Evolutionary conservation across 2,113 vertebrate species (phyloP).

Genomic region (Mus spicilegus): DNA sequence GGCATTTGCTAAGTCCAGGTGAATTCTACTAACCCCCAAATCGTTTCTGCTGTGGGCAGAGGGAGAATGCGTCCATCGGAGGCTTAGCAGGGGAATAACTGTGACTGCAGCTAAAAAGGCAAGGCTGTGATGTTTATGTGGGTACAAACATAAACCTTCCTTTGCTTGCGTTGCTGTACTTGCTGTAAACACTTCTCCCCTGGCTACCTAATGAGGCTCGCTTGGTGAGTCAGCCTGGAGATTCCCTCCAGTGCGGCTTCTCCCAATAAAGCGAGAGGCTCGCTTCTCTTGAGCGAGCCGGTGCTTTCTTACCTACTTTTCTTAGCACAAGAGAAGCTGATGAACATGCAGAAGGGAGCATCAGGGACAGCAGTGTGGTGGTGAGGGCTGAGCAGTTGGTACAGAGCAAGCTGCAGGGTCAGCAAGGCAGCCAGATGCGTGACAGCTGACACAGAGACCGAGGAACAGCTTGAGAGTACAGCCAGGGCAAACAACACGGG

Average conservation of each 20-base stretch:
- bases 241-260: background rate
- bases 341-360: background rate
- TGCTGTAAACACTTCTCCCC: background rate
- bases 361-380: background rate
- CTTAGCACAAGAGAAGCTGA: background rate
- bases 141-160: background rate
- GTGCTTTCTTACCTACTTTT: background rate
- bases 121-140: background rate
- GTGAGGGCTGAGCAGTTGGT: background rate
- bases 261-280: background rate
- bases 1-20: background rate
- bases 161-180: background rate
- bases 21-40: background rate
- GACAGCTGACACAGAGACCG: background rate
- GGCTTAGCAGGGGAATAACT: background rate
- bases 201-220: background rate
- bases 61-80: background rate
- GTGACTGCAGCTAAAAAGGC: too few relatives aligned
- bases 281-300: rapidly evolving
- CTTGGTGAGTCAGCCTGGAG: background rate
- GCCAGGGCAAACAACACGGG: background rate
- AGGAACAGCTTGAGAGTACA: background rate
- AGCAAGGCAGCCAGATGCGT: background rate
- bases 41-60: background rate
- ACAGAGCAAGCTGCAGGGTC: background rate